These are phyloP conservation scores for Laothoe populi DNA, from an alignment of 2,888 invertebrate genomes.

Conservation along the genomic window DNA sequence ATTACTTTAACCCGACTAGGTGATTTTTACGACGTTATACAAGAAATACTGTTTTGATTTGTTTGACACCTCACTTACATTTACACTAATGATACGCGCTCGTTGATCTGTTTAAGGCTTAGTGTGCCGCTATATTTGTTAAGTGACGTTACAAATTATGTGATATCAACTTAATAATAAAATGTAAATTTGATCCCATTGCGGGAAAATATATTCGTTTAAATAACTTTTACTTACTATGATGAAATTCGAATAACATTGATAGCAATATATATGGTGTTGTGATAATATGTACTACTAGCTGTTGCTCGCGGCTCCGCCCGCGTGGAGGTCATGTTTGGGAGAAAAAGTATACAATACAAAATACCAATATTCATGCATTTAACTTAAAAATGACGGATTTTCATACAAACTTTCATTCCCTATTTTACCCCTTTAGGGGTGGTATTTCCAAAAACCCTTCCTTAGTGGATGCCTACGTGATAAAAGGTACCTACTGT, in stretches of 20 bases:
- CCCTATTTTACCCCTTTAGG: no score
- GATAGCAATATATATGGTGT: neutral
- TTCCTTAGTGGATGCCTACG: no score
- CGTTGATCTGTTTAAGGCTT: conserved; percentile 31
- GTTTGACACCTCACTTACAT: conserved; percentile 49
- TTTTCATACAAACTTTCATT: no score
- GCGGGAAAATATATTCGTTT: neutral
- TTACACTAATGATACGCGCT: conserved; percentile 33
- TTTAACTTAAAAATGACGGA: no score
- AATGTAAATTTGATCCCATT: conserved; percentile 12
- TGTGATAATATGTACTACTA: no score
- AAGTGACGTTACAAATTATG: conserved; percentile 16
- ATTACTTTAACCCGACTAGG: conserved; percentile 50
- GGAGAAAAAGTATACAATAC: no score
- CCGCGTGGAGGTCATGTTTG: no score
- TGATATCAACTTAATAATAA: conserved; percentile 15
- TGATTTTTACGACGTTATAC: conserved; percentile 35
- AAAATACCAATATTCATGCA: no score
- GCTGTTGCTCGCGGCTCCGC: no score
- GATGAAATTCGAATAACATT: neutral
- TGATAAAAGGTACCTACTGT: no score
- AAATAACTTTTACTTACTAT: neutral
- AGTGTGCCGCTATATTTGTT: conserved; percentile 24
- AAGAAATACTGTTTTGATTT: conserved; percentile 58
- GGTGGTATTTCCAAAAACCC: no score